Conservation (phyloP, 2,888 invertebrate genomes). For the Leptopilina myrica region DNA sequence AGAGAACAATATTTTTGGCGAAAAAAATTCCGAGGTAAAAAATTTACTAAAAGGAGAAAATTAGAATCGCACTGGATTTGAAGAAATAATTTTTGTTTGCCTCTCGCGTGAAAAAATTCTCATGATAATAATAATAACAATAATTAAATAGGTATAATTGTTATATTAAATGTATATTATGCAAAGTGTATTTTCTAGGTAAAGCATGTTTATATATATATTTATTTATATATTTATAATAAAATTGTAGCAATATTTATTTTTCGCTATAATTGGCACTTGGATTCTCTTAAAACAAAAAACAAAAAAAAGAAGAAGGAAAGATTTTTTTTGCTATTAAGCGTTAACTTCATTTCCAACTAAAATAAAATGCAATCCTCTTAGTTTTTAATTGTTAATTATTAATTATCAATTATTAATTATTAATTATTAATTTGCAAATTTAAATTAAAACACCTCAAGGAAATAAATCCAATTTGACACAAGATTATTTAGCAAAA, state of each 20-base stretch:
- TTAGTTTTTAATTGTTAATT: too few species aligned
- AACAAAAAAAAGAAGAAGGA: neutral
- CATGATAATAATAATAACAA: neutral
- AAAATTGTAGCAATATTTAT: slow-evolving; percentile 61
- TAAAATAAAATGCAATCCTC: too few species aligned
- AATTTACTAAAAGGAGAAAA: neutral
- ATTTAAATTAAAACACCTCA: too few species aligned
- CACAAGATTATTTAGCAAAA: too few species aligned
- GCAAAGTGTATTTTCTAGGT: slow-evolving; percentile 9
- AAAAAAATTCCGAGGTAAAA: neutral
- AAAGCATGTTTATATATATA: slow-evolving; percentile 46
- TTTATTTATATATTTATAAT: slow-evolving; percentile 16
- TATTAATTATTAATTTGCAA: too few species aligned
- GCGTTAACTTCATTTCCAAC: too few species aligned
- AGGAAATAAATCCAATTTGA: too few species aligned
- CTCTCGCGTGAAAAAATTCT: neutral
- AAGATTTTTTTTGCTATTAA: too few species aligned
- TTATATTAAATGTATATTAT: neutral
- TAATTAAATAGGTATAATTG: neutral
- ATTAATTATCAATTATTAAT: too few species aligned
- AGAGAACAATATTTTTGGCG: neutral
- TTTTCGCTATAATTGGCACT: slow-evolving; percentile 70
- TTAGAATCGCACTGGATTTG: neutral
- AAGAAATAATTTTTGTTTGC: neutral
- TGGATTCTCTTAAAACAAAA: slow-evolving; percentile 56